A percentile compares a stretch with the other conserved stretches of the same genome.
phyloP scores from a whole-genome alignment of 2,888 invertebrate genomes.

The Terebella lapidaria region DNA sequence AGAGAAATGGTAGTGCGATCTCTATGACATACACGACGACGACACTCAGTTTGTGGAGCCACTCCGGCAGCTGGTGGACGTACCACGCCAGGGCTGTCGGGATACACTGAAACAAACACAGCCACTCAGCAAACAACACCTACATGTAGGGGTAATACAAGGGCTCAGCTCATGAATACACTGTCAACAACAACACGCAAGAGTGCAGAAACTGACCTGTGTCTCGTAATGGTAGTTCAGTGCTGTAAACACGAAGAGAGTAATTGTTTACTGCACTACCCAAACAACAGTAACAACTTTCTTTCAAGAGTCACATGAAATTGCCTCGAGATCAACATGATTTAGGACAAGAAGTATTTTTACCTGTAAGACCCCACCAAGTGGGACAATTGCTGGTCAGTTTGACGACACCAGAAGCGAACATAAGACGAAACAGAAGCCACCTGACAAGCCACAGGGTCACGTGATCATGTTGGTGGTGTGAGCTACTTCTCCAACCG shows the following conservation, averaged over 20 bases:
- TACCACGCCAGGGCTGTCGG: conserved; percentile 72
- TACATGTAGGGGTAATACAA: no score
- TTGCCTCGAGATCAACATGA: no score
- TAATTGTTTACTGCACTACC: no score
- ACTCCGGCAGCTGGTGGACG: conserved; percentile 66
- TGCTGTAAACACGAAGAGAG: conserved; percentile 47
- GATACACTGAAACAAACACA: conserved; percentile 62
- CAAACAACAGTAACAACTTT: no score
- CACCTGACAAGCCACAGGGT: conserved; percentile 68
- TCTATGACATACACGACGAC: conserved; percentile 64
- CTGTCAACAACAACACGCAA: no score
- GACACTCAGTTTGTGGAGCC: conserved; percentile 63
- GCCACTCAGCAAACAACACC: no score
- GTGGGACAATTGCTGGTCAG: conserved; percentile 67
- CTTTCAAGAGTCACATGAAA: no score
- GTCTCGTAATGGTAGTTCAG: conserved; percentile 67
- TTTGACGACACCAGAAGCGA: conserved; percentile 69
- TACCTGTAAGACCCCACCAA: conserved; percentile 75
- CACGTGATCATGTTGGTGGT: conserved; percentile 53
- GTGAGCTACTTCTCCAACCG: conserved; percentile 28
- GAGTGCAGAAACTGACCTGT: conserved; percentile 49
- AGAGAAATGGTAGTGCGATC: conserved; percentile 66
- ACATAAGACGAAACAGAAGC: conserved; percentile 69
- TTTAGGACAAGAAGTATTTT: no score
- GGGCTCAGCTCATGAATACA: no score